Base-by-base conservation (phyloP, 2,113 vertebrate species). In the Etia nguti region DNA sequence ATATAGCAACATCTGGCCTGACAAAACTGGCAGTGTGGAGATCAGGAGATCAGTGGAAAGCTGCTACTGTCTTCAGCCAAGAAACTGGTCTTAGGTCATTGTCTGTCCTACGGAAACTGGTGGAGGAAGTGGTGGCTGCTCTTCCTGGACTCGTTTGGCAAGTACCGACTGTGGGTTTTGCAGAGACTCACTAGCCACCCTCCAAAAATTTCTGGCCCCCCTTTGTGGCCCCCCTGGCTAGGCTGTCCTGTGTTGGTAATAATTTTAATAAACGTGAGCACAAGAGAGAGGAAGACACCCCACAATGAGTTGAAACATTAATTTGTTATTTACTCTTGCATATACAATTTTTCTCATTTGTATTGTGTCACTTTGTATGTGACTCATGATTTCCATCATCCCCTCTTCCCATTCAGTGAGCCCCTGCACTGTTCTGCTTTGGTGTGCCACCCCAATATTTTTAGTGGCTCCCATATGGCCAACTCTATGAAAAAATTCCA, bases 81-180 rank as follows among this genome's bases (percentile, higher is more conserved):
- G 29, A 31, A 31, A 31, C 29, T 31, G 29, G 29, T 31, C 29
- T 4, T 31, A 31, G 13, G 56, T 59, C 57, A 60, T 31, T 60
- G 57, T 60, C 8, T 60, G 57, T 18, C 26, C 2, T 31, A 31
- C 15, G 2, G 57, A 60, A 4, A 15, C 31, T 31, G 26, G 26
- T 34, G 57, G 57, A 20, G 57, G 29, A 60, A 34, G 29, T 10
- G 57, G 29, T 60, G 9, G 29, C 57, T 60, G 8, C 29, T 29
- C 29, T 34, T 60, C 16, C 57, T 34, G 29, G 57, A 10, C 18
- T 60, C 0, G 16, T 60, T 34, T 34, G 57, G 57, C 15, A 59
- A 59, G 26, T 31, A 26, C 56, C 1, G 15, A 10, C 0, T 31
- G 56, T 0, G 26, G 4, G 56, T 31, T 59, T 29, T 16, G 13